Base-by-base conservation (phyloP, 2,888 invertebrate genomes). In the Balanococcus diminutus region DNA sequence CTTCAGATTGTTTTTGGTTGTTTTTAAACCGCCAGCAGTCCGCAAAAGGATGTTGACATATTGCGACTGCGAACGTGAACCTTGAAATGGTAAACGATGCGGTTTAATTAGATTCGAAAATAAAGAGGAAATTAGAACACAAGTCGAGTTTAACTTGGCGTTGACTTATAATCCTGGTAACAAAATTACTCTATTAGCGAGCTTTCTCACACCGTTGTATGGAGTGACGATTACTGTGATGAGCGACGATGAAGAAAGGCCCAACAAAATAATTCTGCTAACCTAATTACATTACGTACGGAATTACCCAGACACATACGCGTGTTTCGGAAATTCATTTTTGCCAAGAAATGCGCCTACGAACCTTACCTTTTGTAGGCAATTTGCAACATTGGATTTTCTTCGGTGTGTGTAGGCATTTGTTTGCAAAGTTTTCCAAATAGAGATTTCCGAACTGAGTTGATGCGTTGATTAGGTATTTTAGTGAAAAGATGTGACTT, bases 51-150 rank as follows among this genome's bases (percentile, higher is more conserved):
- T 28, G 25, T 25, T 67, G 61, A 67, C 61, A 14, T 67, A 14
- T 67, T 28, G 61, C 28, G 28, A 0, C 11, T 67, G 61, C 14
- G 28, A 67, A 56, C 25, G 61, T 9, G 2, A 25, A 28, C 61
- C 61, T 67, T 67, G 61, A 67, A 67, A 67, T 28, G 14, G 22
- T 67, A 28, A 67, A 67, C 31, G 75, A 75, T 75, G 75, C 75
- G 75, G 75, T 75, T 75, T 75, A 31, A 75, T 75, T 31, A 75
- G 8, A 75, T n/a, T 32, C 28, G 32, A 32, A 32, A 31, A 19
- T 31, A 14, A 75, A 75, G 32, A 75, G 75, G 32, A 75, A 75
- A 75, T 75, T 75, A 32, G 75, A 32, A 32, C 75, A 19, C 28
- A 19, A 51, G 61, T 67, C 61, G 28, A 67, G 32, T 75, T 22